These are phyloP conservation scores for Poecilia wingei DNA, from an alignment of 2,797 vertebrate species.

Conservation along the genomic window DNA sequence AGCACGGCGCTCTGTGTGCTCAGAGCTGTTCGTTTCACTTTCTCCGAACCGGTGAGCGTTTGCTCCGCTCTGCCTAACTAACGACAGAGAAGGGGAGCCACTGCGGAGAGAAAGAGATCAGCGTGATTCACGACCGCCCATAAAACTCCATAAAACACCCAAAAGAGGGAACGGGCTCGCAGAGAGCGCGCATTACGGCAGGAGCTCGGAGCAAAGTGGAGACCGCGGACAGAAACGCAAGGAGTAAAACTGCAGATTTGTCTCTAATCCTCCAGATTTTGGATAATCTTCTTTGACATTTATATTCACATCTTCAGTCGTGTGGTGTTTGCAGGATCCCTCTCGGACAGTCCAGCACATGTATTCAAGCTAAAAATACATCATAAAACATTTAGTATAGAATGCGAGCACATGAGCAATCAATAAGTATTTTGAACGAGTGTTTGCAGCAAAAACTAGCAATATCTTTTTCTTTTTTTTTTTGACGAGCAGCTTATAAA, in stretches of 20 bases:
- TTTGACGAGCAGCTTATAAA: slow-evolving; percentile 1
- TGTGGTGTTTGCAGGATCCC: slow-evolving; percentile 7
- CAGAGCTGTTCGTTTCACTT: slow-evolving; percentile 20
- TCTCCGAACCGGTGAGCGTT: slow-evolving; percentile 36
- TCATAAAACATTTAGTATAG: background rate
- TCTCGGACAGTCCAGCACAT: slow-evolving; percentile 8
- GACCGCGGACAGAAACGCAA: slow-evolving; percentile 38
- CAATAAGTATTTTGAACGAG: background rate
- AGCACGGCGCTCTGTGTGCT: background rate
- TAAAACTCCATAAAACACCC: slow-evolving; percentile 58
- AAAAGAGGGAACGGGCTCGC: slow-evolving; percentile 46
- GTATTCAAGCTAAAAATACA: background rate
- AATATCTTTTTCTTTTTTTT: background rate
- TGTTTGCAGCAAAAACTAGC: background rate
- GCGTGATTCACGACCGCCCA: slow-evolving; percentile 65
- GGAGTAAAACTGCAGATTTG: slow-evolving; percentile 14
- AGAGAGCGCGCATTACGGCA: slow-evolving; percentile 31
- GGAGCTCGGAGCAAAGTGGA: slow-evolving; percentile 34
- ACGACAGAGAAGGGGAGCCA: slow-evolving; percentile 36
- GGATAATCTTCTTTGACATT: slow-evolving; percentile 46
- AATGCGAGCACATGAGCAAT: background rate
- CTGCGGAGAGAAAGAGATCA: slow-evolving; percentile 56
- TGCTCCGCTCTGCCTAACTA: slow-evolving; percentile 43
- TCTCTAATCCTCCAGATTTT: slow-evolving; percentile 39
- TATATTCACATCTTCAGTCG: slow-evolving; percentile 44